Conservation (phyloP, 2,113 vertebrate species). For the Epinephelus moara region DNA sequence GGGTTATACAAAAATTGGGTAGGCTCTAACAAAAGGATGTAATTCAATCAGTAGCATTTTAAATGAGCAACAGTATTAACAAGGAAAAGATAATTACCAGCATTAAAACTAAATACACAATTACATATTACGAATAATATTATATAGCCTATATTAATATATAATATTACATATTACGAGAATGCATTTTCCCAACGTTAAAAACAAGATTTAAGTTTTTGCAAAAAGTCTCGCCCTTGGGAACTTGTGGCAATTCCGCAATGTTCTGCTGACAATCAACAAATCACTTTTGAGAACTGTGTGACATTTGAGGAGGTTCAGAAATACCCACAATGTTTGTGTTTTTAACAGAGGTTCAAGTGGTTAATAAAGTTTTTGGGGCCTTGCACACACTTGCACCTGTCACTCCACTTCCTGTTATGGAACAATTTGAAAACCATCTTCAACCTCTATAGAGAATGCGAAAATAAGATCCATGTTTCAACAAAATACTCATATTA, state of each 20-base stretch:
- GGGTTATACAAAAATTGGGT: not conserved
- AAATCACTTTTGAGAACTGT: conserved; percentile 9
- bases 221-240: not conserved
- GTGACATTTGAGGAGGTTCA: conserved; percentile 48
- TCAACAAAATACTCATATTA: not conserved
- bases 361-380: conserved; percentile 22
- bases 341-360: conserved; percentile 32
- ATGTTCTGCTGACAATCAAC: conserved; percentile 26
- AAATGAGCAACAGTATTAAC: too few relatives aligned
- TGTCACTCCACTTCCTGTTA: conserved; percentile 25
- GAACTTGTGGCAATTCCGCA: conserved; percentile 12
- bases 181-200: not conserved
- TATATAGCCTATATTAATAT: too few relatives aligned
- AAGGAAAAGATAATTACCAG: not conserved
- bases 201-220: not conserved
- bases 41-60: not conserved
- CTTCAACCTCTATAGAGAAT: not conserved
- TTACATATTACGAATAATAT: too few relatives aligned
- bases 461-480: not conserved
- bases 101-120: not conserved
- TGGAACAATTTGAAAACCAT: conserved; percentile 10
- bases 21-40: not conserved
- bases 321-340: conserved; percentile 44
- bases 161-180: not conserved
- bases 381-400: conserved; percentile 31